Conservation (phyloP, 2,888 invertebrate genomes). For the Xanthia togata region DNA sequence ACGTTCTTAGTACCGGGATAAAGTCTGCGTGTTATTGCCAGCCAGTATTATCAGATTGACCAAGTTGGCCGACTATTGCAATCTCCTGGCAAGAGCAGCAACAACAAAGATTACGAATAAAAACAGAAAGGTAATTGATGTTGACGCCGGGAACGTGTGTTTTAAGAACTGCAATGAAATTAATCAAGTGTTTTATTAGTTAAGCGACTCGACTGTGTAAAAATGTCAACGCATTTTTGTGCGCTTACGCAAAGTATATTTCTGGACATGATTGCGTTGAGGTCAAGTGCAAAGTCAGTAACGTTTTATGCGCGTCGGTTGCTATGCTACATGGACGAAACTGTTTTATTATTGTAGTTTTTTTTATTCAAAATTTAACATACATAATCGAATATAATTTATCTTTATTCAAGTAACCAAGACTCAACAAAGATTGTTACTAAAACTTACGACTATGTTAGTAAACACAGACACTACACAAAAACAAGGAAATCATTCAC, state of each 20-base stretch:
- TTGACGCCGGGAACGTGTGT: constrained; percentile 23
- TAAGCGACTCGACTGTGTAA: constrained; percentile 33
- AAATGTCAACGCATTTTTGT: constrained; percentile 55
- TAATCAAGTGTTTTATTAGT: constrained; percentile 51
- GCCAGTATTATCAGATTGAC: constrained; percentile 27
- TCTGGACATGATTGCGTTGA: constrained; percentile 45
- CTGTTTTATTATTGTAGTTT: constrained; percentile 6
- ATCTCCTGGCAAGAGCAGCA: constrained; percentile 39
- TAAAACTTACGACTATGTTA: no score
- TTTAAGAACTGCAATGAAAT: constrained; percentile 50
- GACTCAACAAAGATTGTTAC: no score
- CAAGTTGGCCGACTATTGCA: constrained; percentile 25
- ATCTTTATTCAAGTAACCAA: no score
- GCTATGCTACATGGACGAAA: constrained; percentile 10
- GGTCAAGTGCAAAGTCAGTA: constrained; percentile 59
- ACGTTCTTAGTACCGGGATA: constrained; percentile 6
- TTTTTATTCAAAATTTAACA: background rate
- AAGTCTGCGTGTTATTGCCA: constrained; percentile 22
- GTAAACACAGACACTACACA: no score
- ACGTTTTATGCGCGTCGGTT: constrained; percentile 32
- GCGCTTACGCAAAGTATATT: constrained; percentile 52
- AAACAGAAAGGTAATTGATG: constrained; percentile 39
- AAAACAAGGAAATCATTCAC: no score
- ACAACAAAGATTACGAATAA: constrained; percentile 53
- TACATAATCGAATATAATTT: no score